A percentile compares a stretch with the other conserved stretches of the same genome.
These are phyloP conservation scores for Agrilus biguttatus DNA, from an alignment of 2,888 invertebrate species.

Conservation along the genomic window DNA sequence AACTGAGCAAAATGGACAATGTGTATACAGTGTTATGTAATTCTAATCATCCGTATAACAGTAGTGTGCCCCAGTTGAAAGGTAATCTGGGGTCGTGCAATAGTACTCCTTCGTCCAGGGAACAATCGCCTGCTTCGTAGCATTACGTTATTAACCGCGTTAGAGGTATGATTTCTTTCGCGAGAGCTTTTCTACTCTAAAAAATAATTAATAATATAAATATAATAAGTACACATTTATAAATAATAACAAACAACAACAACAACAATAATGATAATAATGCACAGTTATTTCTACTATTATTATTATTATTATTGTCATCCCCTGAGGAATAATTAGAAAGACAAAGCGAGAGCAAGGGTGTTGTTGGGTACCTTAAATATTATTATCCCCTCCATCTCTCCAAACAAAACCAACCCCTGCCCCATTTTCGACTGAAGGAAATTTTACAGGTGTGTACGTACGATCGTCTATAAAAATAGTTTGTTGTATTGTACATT, in stretches of 20 bases:
- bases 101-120: constrained; percentile 11
- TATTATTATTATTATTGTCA: not conserved
- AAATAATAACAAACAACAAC: not conserved
- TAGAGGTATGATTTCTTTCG: constrained; percentile 15
- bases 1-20: constrained; percentile 90
- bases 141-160: constrained; percentile 14
- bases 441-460: too few relatives aligned
- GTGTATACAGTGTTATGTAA: constrained; percentile 91
- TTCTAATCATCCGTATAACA: constrained; percentile 73
- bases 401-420: too few relatives aligned
- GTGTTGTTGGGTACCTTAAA: too few relatives aligned
- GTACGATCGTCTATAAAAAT: too few relatives aligned
- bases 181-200: constrained; percentile 12
- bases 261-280: not conserved
- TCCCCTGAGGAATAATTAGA: too few relatives aligned
- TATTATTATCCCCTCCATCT: too few relatives aligned
- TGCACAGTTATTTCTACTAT: not conserved
- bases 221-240: too few relatives aligned
- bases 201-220: not conserved
- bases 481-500: too few relatives aligned
- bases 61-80: constrained; percentile 20
- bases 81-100: constrained; percentile 15
- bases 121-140: constrained; percentile 23
- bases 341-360: too few relatives aligned
- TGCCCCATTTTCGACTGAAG: too few relatives aligned